Evolutionary conservation across 2,888 invertebrate species (phyloP).

Genomic region (Zonitis immaculata): DNA sequence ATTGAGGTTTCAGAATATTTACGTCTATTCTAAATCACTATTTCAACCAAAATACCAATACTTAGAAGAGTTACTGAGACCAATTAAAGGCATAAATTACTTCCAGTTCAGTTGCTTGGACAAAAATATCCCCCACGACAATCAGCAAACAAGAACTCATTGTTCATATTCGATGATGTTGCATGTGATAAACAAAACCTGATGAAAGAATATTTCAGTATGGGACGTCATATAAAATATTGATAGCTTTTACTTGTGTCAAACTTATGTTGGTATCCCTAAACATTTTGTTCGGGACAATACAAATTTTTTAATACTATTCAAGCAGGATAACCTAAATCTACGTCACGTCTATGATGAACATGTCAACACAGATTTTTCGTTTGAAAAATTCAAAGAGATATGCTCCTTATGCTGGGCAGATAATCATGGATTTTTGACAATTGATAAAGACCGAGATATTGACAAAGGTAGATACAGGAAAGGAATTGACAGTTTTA

Average conservation of each 20-base stretch:
- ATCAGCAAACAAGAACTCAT: constrained; percentile 30
- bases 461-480: no score
- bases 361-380: constrained; percentile 30
- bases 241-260: constrained; percentile 38
- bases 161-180: constrained; percentile 43
- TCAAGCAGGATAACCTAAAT: constrained; percentile 39
- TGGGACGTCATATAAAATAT: constrained; percentile 34
- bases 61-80: neutral
- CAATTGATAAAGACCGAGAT: no score
- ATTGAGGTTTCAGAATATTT: constrained; percentile 5
- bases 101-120: no score
- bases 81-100: constrained; percentile 25
- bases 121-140: constrained; percentile 20
- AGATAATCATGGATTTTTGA: no score
- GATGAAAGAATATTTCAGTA: constrained; percentile 34
- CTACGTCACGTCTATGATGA: constrained; percentile 34
- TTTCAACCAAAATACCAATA: constrained; percentile 9
- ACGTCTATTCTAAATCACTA: constrained; percentile 8
- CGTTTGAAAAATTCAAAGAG: constrained; percentile 15
- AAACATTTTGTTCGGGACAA: constrained; percentile 41
- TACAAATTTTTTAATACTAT: constrained; percentile 35
- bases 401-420: no score
- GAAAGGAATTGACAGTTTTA: no score
- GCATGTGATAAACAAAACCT: constrained; percentile 33
- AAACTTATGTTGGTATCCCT: constrained; percentile 37